These are phyloP conservation scores for Zaprionus capensis DNA, from an alignment of 1,140 invertebrate genomes.

Conservation along the genomic window DNA sequence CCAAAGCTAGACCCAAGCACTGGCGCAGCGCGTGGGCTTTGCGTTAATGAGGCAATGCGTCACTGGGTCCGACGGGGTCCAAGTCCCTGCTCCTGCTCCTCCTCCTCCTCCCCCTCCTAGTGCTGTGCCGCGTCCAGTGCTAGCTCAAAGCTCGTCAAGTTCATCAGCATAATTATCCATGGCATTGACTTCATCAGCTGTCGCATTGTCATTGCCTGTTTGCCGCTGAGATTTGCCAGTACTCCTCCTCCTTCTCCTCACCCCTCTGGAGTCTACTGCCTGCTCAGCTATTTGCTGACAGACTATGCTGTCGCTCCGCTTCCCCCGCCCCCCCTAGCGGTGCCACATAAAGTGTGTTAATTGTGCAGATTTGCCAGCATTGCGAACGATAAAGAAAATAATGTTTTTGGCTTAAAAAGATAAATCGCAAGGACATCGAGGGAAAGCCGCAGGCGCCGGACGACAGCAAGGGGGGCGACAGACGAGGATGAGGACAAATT, in stretches of 20 bases:
- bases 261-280: background rate
- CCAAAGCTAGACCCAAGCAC: slow-evolving; percentile 1
- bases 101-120: background rate
- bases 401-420: slow-evolving; percentile 75
- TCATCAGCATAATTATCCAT: slow-evolving; percentile 77
- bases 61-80: slow-evolving; percentile 47
- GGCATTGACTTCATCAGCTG: slow-evolving; percentile 77
- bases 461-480: background rate
- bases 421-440: slow-evolving; percentile 65
- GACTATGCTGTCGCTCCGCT: background rate
- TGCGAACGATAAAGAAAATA: slow-evolving; percentile 61
- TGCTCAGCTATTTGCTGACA: slow-evolving; percentile 39
- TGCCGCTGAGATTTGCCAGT: slow-evolving; percentile 34
- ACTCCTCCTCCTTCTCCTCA: background rate
- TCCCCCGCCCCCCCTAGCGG: background rate
- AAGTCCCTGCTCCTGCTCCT: background rate
- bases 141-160: slow-evolving; percentile 53
- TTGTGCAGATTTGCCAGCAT: slow-evolving; percentile 69
- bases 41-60: slow-evolving; percentile 80
- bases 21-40: slow-evolving; percentile 69
- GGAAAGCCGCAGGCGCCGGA: slow-evolving; percentile 36
- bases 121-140: background rate
- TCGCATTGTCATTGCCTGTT: slow-evolving; percentile 53
- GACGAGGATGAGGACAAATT: slow-evolving; percentile 23
- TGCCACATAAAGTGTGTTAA: slow-evolving; percentile 78